Percentiles rank a stretch among this genome's conserved stretches.
Evolutionary conservation across 2,797 vertebrate species (phyloP).

Genomic region (Petrocephalus sullivani): DNA sequence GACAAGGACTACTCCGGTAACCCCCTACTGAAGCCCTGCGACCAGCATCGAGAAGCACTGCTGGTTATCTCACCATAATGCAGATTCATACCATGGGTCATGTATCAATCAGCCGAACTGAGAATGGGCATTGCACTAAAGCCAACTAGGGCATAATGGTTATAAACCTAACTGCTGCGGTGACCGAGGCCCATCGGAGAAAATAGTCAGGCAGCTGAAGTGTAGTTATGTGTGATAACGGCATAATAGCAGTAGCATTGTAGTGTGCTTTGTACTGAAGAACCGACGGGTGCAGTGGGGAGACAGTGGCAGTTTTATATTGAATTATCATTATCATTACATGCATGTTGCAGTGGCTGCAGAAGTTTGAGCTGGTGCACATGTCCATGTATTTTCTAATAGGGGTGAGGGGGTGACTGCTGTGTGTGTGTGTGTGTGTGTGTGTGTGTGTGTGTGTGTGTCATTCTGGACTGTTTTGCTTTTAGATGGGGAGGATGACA

Average conservation of each 20-base stretch:
- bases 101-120: not conserved
- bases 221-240: not conserved
- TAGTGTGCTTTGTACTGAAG: not conserved
- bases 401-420: not conserved
- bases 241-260: not conserved
- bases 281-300: not conserved
- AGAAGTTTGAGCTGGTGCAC: not conserved
- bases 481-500: constrained; percentile 90
- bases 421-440: not conserved
- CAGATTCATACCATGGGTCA: not conserved
- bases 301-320: not conserved
- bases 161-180: not conserved
- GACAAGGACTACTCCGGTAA: constrained; percentile 90
- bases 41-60: not conserved
- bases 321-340: not conserved
- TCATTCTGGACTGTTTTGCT: constrained; percentile 6
- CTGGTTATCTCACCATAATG: not conserved
- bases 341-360: not conserved
- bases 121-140: not conserved
- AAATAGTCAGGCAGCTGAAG: not conserved
- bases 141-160: not conserved
- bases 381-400: not conserved
- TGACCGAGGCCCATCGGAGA: not conserved
- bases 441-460: not conserved
- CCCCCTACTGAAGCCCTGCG: too few relatives aligned